Evolutionary conservation across 35 echinoderm and acorn worm species (phyloP).

Genomic region (Chiridota heheva): DNA sequence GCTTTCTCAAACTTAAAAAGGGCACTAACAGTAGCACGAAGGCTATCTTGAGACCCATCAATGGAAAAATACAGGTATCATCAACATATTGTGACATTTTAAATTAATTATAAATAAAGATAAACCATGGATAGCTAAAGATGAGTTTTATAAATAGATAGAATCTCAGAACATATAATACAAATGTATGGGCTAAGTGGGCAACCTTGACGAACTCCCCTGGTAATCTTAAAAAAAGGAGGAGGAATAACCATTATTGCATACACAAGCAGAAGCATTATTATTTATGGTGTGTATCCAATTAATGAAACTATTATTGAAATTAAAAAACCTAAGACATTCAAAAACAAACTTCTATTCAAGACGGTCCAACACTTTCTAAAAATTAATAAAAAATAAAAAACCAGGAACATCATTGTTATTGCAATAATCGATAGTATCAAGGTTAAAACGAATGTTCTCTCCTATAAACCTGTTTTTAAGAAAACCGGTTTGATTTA

Average conservation of each 20-base stretch:
- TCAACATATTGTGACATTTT: too few relatives aligned
- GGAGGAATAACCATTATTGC: not conserved
- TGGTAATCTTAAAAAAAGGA: not conserved
- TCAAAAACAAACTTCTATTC: slow-evolving; percentile 23
- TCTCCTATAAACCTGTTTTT: slow-evolving; percentile 34
- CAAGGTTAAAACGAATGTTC: not conserved
- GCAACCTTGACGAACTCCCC: not conserved
- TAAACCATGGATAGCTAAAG: too few relatives aligned
- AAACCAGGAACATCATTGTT: slow-evolving; percentile 12
- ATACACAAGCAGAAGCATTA: not conserved
- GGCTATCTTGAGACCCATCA: too few relatives aligned
- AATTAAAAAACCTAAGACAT: slow-evolving; percentile 13
- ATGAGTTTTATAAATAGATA: not conserved
- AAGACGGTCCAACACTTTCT: slow-evolving; percentile 7
- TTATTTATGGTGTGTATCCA: not conserved
- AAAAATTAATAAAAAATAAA: slow-evolving; percentile 21
- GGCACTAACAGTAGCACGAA: too few relatives aligned
- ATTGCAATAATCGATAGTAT: slow-evolving; percentile 1
- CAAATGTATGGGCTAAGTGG: not conserved
- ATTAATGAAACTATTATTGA: slow-evolving; percentile 1
- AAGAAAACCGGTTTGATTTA: slow-evolving; percentile 25
- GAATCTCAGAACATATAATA: not conserved
- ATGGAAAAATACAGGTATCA: too few relatives aligned
- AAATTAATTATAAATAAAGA: too few relatives aligned
- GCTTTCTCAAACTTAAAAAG: too few relatives aligned